Conservation (phyloP, 1,140 invertebrate genomes). For the Octopus sinensis region DNA sequence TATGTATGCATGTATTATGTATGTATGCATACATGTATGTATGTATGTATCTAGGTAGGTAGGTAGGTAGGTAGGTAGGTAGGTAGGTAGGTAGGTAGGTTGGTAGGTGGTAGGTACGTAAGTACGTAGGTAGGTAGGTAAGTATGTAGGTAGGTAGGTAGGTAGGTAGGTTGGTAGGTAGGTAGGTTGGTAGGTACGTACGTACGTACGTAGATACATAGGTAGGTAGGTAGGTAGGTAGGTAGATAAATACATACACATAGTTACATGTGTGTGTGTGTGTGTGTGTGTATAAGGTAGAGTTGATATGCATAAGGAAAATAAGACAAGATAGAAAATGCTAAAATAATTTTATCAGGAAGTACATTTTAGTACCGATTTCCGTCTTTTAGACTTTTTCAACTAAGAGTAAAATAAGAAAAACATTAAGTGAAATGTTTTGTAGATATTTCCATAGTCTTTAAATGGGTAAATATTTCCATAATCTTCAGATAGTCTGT, state of each 20-base stretch:
- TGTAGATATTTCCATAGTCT: no score
- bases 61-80: slow-evolving; percentile 14
- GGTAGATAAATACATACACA: not conserved
- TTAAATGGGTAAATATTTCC: no score
- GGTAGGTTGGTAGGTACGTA: slow-evolving; percentile 2
- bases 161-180: slow-evolving; percentile 11
- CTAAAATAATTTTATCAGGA: no score
- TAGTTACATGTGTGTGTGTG: slow-evolving; percentile 10
- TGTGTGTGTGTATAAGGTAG: slow-evolving; percentile 2
- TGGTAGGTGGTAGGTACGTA: not conserved
- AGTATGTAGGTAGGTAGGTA: slow-evolving; percentile 16
- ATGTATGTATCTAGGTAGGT: not conserved
- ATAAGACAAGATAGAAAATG: no score
- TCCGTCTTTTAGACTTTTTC: no score
- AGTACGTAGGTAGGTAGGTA: slow-evolving; percentile 2
- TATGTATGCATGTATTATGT: not conserved
- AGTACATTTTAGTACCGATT: no score
- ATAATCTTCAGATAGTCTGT: no score
- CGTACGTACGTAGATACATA: not conserved
- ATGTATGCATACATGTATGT: slow-evolving; percentile 8
- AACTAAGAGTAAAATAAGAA: no score
- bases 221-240: slow-evolving; percentile 9
- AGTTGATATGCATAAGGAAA: no score
- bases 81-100: not conserved
- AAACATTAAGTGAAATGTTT: no score